Percentiles rank a stretch among this genome's conserved stretches.
Conservation (phyloP, 2,888 invertebrate species). For the Pinctada fucata region DNA sequence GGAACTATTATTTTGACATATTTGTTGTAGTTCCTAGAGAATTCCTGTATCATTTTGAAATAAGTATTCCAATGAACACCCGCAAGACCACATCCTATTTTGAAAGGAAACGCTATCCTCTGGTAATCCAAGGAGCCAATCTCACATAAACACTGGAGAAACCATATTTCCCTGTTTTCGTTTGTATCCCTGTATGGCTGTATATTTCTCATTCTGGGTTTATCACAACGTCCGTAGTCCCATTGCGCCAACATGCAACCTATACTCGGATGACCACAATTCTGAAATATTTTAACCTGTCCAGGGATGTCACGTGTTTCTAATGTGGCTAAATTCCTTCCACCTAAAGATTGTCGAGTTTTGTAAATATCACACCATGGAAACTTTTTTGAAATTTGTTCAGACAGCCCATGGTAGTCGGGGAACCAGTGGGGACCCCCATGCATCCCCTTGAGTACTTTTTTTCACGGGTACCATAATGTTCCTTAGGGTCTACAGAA, state of each 20-base stretch:
- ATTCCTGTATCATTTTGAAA: neutral
- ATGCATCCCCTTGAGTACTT: no score
- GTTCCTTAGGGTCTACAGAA: no score
- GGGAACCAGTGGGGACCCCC: no score
- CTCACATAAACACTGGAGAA: neutral
- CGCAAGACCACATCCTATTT: neutral
- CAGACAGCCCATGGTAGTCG: neutral
- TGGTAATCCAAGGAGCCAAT: neutral
- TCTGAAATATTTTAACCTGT: neutral
- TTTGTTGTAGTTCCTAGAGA: neutral
- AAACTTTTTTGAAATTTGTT: neutral
- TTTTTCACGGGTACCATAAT: no score
- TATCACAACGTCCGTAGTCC: slow-evolving; percentile 1
- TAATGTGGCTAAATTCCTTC: neutral
- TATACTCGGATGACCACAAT: neutral
- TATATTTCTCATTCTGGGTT: neutral
- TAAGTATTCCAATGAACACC: neutral
- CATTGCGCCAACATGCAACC: neutral
- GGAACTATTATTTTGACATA: neutral
- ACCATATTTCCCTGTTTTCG: neutral
- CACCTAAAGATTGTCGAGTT: neutral
- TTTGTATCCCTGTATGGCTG: neutral
- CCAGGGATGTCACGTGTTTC: neutral
- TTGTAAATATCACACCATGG: neutral
- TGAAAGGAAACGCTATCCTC: neutral